Conservation (phyloP, 1,140 invertebrate genomes). For the Drosophila persimilis region DNA sequence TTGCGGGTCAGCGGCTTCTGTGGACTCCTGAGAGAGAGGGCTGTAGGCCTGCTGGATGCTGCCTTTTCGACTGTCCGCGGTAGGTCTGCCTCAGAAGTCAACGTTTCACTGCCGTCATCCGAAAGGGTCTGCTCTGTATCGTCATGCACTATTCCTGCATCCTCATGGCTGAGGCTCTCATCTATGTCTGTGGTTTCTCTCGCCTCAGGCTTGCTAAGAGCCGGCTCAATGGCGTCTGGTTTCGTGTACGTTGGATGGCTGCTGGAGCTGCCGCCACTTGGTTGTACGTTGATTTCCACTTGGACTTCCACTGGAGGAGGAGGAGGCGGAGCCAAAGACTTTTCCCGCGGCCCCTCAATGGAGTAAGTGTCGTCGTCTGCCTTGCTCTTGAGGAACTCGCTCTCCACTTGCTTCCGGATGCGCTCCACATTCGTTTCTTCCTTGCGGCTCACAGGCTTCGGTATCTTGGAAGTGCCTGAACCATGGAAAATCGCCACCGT, state of each 20-base stretch:
- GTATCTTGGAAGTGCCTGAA: constrained; percentile 50
- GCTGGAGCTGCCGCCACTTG: constrained; percentile 44
- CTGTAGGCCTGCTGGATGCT: constrained; percentile 7
- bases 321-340: constrained; percentile 8
- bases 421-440: constrained; percentile 47
- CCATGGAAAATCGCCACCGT: neutral
- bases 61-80: constrained; percentile 16
- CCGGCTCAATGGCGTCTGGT: neutral
- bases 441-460: constrained; percentile 49
- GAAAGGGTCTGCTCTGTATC: constrained; percentile 18
- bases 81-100: constrained; percentile 45
- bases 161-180: constrained; percentile 61
- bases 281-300: constrained; percentile 30
- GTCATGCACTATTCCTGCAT: constrained; percentile 14
- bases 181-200: constrained; percentile 61
- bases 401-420: constrained; percentile 58
- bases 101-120: constrained; percentile 36
- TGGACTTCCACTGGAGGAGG: constrained; percentile 22
- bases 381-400: constrained; percentile 50
- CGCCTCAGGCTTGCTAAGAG: constrained; percentile 18
- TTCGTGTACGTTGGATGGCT: constrained; percentile 52
- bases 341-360: constrained; percentile 42
- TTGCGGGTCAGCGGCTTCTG: constrained; percentile 50
- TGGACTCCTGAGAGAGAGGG: constrained; percentile 6
- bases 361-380: constrained; percentile 62